Conservation (phyloP, 2,113 vertebrate species). For the Ondatra zibethicus region DNA sequence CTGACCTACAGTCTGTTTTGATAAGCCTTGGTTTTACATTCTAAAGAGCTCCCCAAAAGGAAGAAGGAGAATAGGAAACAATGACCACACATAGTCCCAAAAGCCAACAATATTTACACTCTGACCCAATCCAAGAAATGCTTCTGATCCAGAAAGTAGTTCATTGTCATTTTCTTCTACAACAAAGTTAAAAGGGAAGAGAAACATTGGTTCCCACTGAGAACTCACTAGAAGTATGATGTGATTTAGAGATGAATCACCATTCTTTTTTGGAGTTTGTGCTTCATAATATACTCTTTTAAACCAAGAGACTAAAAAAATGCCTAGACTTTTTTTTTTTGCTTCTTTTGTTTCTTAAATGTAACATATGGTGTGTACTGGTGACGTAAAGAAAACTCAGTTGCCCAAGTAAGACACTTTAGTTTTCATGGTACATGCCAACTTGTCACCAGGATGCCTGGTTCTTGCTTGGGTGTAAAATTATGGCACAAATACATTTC, state of each 20-base stretch:
- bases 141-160: neutral
- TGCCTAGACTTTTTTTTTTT: neutral
- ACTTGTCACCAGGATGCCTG: slow-evolving; percentile 82
- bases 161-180: neutral
- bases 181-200: slow-evolving; percentile 27
- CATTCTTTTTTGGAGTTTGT: slow-evolving; percentile 17
- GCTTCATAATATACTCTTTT: slow-evolving; percentile 56
- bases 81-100: neutral
- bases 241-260: slow-evolving; percentile 49
- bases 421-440: slow-evolving; percentile 84
- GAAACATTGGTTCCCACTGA: neutral
- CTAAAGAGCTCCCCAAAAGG: neutral
- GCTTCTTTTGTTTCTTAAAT: neutral
- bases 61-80: neutral
- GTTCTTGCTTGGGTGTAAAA: slow-evolving; percentile 84
- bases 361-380: slow-evolving; percentile 66
- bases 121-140: neutral
- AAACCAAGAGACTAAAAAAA: slow-evolving; percentile 59
- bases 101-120: slow-evolving; percentile 15
- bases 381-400: slow-evolving; percentile 82
- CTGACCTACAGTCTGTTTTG: neutral
- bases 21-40: neutral
- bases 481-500: slow-evolving; percentile 83
- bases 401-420: slow-evolving; percentile 83
- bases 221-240: slow-evolving; percentile 12